A percentile compares a stretch with the other conserved stretches of the same genome.
These are phyloP conservation scores for Athalia cordata DNA, from an alignment of 2,888 invertebrate species.

Conservation along the genomic window DNA sequence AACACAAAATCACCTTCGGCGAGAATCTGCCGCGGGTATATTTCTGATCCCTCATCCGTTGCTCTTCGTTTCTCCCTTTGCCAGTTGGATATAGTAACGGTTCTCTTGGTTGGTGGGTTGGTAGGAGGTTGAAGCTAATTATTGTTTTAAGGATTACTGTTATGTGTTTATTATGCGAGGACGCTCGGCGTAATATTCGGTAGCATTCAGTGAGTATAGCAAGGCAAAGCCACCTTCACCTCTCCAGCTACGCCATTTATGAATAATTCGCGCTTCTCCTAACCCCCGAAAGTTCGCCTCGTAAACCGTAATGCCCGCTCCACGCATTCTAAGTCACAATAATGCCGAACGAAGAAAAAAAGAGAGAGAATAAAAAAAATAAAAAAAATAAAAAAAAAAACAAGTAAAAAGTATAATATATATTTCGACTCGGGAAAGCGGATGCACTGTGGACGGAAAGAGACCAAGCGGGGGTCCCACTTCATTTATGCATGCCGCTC, in stretches of 20 bases:
- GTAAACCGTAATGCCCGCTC: constrained; percentile 49
- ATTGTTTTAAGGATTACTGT: constrained; percentile 73
- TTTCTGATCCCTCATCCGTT: constrained; percentile 17
- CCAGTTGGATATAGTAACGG: constrained; percentile 35
- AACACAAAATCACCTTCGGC: constrained; percentile 7
- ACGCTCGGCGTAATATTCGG: constrained; percentile 65
- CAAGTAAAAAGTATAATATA: constrained; percentile 39
- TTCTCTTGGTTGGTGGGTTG: constrained; percentile 31
- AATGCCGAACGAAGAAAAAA: constrained; percentile 47
- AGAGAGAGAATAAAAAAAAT: not conserved
- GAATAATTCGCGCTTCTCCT: constrained; percentile 69
- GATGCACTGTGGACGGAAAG: constrained; percentile 24
- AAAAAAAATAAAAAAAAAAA: not conserved
- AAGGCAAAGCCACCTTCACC: constrained; percentile 50
- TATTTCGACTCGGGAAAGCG: constrained; percentile 39
- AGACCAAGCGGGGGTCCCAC: constrained; percentile 22
- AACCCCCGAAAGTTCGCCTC: constrained; percentile 48
- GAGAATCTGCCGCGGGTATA: not conserved
- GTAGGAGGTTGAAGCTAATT: constrained; percentile 64
- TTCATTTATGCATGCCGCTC: constrained; percentile 48
- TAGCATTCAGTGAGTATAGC: constrained; percentile 63
- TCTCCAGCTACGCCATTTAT: constrained; percentile 61
- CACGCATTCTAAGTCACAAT: constrained; percentile 47
- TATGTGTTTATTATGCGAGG: constrained; percentile 73
- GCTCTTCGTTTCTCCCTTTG: constrained; percentile 36